Evolutionary conservation across 2,113 vertebrate species (phyloP).

Genomic region (Pica pica): DNA sequence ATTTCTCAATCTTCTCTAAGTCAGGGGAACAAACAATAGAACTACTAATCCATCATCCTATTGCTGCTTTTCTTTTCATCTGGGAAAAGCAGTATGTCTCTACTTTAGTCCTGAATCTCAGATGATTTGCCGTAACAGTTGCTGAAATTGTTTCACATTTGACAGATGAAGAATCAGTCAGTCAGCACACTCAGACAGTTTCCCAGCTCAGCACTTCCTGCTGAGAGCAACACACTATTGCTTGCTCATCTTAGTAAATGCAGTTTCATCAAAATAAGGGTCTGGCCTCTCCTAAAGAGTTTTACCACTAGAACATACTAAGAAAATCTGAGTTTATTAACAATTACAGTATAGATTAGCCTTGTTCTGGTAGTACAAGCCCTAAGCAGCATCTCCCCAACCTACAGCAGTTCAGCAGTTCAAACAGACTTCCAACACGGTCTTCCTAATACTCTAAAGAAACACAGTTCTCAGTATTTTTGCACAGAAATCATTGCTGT

Average conservation of each 20-base stretch:
- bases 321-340: not conserved
- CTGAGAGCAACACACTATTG: not conserved
- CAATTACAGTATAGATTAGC: not conserved
- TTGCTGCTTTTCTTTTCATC: not conserved
- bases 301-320: not conserved
- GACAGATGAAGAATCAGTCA: not conserved
- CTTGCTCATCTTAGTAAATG: not conserved
- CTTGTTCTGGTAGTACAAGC: not conserved
- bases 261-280: not conserved
- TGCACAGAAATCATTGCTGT: not conserved
- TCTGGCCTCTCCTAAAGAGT: not conserved
- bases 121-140: not conserved
- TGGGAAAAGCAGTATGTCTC: not conserved
- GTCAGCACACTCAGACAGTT: not conserved
- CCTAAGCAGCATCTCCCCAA: not conserved
- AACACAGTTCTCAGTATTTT: not conserved
- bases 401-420: not conserved
- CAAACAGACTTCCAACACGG: not conserved
- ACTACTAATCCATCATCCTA: not conserved
- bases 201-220: not conserved
- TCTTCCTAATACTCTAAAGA: not conserved
- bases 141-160: not conserved
- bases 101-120: not conserved
- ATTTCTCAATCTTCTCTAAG: not conserved
- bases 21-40: not conserved